Evolutionary conservation across 2,797 vertebrate genomes (phyloP).

Genomic region (Linurgus olivaceus): DNA sequence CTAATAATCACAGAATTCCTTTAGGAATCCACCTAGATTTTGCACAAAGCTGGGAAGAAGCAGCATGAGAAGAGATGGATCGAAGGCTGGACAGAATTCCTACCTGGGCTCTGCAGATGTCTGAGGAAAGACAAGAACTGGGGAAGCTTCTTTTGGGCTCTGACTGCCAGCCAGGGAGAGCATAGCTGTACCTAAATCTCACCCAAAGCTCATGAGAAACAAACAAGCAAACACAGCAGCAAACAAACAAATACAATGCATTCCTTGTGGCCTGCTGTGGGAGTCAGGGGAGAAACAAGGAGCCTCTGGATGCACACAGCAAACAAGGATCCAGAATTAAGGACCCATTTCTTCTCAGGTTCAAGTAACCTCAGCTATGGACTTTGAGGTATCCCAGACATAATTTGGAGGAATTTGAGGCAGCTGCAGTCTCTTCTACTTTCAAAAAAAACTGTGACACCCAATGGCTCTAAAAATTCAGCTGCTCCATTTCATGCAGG

Average conservation of each 20-base stretch:
- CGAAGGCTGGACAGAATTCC: neutral
- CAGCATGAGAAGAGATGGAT: neutral
- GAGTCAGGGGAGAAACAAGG: neutral
- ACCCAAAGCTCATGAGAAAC: neutral
- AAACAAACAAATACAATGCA: neutral
- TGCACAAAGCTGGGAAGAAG: neutral
- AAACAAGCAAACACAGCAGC: neutral
- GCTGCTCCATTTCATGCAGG: neutral
- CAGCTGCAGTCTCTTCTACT: neutral
- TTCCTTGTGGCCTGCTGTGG: neutral
- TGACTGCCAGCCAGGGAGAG: neutral
- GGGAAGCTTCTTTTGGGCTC: neutral
- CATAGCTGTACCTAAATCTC: neutral
- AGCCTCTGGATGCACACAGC: neutral
- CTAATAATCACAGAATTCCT: neutral
- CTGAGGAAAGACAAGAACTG: neutral
- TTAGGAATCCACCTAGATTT: neutral
- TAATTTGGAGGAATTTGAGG: neutral
- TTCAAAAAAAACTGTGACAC: neutral
- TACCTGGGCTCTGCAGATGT: neutral
- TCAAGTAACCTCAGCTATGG: fast-evolving
- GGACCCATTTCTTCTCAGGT: neutral
- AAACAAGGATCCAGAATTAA: neutral
- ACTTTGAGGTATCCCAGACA: neutral
- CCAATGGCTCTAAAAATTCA: neutral